These are phyloP conservation scores for Drosophila aldrichi DNA, from an alignment of 2,888 invertebrate species.

Conservation along the genomic window DNA sequence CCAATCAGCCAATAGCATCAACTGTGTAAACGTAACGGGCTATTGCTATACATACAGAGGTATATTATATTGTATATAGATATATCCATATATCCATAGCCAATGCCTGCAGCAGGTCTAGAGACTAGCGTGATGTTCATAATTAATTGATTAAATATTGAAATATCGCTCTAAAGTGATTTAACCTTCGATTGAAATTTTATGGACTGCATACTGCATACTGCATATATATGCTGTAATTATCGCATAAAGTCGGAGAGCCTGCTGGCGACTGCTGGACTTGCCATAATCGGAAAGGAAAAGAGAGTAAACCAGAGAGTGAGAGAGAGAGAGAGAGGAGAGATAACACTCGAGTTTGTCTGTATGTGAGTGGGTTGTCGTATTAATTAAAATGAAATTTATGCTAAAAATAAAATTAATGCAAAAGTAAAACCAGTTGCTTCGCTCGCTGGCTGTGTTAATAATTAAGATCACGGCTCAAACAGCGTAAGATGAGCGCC, in stretches of 20 bases:
- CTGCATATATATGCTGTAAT: slow-evolving; percentile 19
- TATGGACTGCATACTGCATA: slow-evolving; percentile 25
- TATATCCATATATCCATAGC: neutral
- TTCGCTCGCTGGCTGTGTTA: neutral
- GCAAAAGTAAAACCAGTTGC: slow-evolving; percentile 16
- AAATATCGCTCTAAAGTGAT: slow-evolving; percentile 29
- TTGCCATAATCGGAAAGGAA: slow-evolving; percentile 47
- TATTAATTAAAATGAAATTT: slow-evolving; percentile 48
- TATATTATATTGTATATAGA: neutral
- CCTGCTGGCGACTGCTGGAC: slow-evolving; percentile 14
- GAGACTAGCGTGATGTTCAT: slow-evolving; percentile 20
- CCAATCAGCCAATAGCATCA: slow-evolving; percentile 6
- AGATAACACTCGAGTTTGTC: slow-evolving; percentile 2
- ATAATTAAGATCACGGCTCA: slow-evolving; percentile 7
- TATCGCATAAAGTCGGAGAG: slow-evolving; percentile 21
- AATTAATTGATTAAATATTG: slow-evolving; percentile 47
- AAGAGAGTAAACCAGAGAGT: neutral
- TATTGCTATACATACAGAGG: neutral
- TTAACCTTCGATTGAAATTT: slow-evolving; percentile 44
- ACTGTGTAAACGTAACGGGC: slow-evolving; percentile 19
- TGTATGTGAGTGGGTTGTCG: neutral
- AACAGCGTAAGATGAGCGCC: neutral
- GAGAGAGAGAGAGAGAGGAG: neutral
- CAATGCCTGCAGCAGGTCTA: neutral
- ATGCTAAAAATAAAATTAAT: slow-evolving; percentile 14